phyloP scores from a whole-genome alignment of 2,888 invertebrate species.

The Hypselothyrea guttata region DNA sequence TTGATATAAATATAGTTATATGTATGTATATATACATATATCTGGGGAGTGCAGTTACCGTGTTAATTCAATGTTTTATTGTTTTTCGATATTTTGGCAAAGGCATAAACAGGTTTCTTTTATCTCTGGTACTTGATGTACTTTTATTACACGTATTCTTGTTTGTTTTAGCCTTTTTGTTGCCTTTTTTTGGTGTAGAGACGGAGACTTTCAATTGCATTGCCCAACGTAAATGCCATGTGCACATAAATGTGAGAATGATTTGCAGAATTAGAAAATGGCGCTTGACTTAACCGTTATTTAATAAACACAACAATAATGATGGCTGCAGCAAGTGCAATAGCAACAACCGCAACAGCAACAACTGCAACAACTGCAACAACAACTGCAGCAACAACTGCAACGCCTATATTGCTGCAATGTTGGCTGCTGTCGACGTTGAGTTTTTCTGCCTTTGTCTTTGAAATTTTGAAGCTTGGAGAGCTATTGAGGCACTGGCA shows the following conservation, averaged over 20 bases:
- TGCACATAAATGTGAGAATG: slow-evolving; percentile 54
- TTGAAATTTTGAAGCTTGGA: slow-evolving; percentile 49
- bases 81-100: slow-evolving; percentile 41
- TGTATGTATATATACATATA: too few relatives aligned
- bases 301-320: slow-evolving; percentile 67
- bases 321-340: slow-evolving; percentile 49
- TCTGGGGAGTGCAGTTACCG: slow-evolving; percentile 50
- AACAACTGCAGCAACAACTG: slow-evolving; percentile 12
- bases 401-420: slow-evolving; percentile 31
- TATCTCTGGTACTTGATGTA: neutral
- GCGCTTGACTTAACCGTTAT: slow-evolving; percentile 72
- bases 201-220: slow-evolving; percentile 44
- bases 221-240: slow-evolving; percentile 48
- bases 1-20: too few relatives aligned
- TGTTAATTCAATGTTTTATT: slow-evolving; percentile 46
- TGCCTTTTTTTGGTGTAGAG: slow-evolving; percentile 16
- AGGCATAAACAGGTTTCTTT: slow-evolving; percentile 36
- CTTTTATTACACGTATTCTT: slow-evolving; percentile 40
- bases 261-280: slow-evolving; percentile 69
- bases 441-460: slow-evolving; percentile 36
- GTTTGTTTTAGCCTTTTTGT: slow-evolving; percentile 5
- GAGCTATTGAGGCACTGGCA: slow-evolving; percentile 56
- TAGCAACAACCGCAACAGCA: slow-evolving; percentile 16
- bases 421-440: slow-evolving; percentile 19
- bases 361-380: slow-evolving; percentile 13